Base-by-base conservation (phyloP, 2,797 vertebrate genomes). In the Australoheros facetus region DNA sequence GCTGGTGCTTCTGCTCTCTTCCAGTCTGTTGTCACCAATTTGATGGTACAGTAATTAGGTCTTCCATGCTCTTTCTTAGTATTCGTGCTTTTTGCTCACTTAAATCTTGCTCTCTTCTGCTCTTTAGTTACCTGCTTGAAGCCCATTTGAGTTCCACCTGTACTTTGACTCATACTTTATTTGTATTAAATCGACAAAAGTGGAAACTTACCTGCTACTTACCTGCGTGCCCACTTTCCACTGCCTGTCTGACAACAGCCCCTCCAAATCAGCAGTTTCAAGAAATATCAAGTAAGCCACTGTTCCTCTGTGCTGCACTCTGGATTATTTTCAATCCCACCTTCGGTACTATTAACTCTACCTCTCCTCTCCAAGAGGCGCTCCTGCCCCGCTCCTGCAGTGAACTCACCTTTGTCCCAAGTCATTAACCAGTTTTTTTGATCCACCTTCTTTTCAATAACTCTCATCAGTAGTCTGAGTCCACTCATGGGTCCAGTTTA, bases 61-160 rank as follows among this genome's bases (percentile, higher is more conserved):
- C 59, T 26, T 26, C 13, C 1, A 4, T 62, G 37, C 13, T 42
- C 39, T 42, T 4, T 13, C 59, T 62, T 62, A 42, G 59, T 42
- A n/a, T 42, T 42, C 0, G 1, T 10, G n/a, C 34, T 23, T 16
- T 42, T 42, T 0, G 7, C 0, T 23, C 34, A 39, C 39, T 62
- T 23, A 62, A 62, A 62, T 23, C 12, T 4, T 0, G 42, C 5
- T 45, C 42, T 45, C 23, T 39, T 16, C 34, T 62, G 59, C 37
- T 62, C 4, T 4, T 14, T 7, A 7, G 0, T 42, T 8, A 5
- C n/a, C 2, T 42, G 13, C 13, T 17, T 51, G 48, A 51, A 51
- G 17, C 16, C 6, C 16, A 10, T 62, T 42, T 62, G 7, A 16
- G 13, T 21, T 62, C 4, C 21, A 3, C n/a, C 39, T 42, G 3